These are phyloP conservation scores for Danio aesculapii DNA, from an alignment of 2,797 vertebrate species.

Conservation along the genomic window DNA sequence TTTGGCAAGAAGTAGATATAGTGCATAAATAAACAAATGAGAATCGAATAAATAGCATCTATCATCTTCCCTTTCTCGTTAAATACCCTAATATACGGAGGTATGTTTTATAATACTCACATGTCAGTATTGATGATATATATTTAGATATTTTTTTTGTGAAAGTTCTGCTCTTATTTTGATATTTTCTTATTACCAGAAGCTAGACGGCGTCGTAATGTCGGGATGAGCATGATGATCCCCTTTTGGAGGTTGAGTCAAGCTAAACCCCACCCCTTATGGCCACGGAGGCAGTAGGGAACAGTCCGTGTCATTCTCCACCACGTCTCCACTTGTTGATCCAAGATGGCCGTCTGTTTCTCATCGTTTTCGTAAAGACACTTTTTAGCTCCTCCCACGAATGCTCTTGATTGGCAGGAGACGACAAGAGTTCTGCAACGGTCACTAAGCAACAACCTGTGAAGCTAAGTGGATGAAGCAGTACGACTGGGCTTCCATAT, in stretches of 20 bases:
- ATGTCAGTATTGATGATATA: slow-evolving; percentile 69
- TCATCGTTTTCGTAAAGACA: slow-evolving; percentile 49
- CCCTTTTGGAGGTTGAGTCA: slow-evolving; percentile 40
- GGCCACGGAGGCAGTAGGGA: slow-evolving; percentile 36
- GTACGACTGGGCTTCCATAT: slow-evolving; percentile 79
- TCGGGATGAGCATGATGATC: slow-evolving; percentile 64
- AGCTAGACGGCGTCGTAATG: slow-evolving; percentile 69
- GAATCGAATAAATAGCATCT: slow-evolving; percentile 70
- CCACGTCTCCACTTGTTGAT: slow-evolving; percentile 43
- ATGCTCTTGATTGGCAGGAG: slow-evolving; percentile 74
- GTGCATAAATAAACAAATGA: slow-evolving; percentile 79
- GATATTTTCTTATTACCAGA: slow-evolving; percentile 64
- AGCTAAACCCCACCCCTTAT: slow-evolving; percentile 37
- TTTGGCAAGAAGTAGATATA: slow-evolving; percentile 88
- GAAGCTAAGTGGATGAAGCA: slow-evolving; percentile 76
- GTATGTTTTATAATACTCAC: slow-evolving; percentile 74
- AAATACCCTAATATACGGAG: slow-evolving; percentile 73
- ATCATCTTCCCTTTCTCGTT: slow-evolving; percentile 68
- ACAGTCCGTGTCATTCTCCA: slow-evolving; percentile 41
- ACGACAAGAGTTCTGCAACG: slow-evolving; percentile 72
- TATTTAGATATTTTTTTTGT: slow-evolving; percentile 56
- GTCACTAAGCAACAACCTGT: slow-evolving; percentile 76
- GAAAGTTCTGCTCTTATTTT: slow-evolving; percentile 62
- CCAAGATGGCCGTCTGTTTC: slow-evolving; percentile 33
- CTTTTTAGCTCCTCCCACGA: slow-evolving; percentile 64